Conservation (phyloP, 2,888 invertebrate genomes). For the Tiphia femorata region DNA sequence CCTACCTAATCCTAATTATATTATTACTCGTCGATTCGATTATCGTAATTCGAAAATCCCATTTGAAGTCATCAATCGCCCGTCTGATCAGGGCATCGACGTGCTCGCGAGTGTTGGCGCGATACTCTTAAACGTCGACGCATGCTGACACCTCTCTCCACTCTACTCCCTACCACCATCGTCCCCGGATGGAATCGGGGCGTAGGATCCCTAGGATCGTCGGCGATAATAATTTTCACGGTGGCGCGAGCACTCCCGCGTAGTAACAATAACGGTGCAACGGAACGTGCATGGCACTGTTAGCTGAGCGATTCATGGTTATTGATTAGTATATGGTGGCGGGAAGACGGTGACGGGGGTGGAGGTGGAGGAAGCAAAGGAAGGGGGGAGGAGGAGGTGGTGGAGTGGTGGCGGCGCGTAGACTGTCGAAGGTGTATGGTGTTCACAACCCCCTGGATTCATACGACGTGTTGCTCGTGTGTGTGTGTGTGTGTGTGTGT, state of each 20-base stretch:
- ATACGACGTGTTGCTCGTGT: too few species aligned
- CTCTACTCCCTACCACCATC: background rate
- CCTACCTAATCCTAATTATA: too few species aligned
- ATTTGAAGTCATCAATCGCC: too few species aligned
- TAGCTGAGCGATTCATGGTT: constrained; percentile 60
- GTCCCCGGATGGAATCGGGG: constrained; percentile 1
- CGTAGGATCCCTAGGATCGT: constrained; percentile 17
- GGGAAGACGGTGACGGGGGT: constrained; percentile 45
- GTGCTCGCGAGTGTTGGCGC: background rate
- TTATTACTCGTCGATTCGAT: too few species aligned
- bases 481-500: constrained; percentile 25
- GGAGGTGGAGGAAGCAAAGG: constrained; percentile 1
- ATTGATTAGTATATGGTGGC: constrained; percentile 58
- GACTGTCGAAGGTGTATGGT: constrained; percentile 15
- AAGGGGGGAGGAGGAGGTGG: background rate
- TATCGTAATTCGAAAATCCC: too few species aligned
- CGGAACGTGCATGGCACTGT: constrained; percentile 55
- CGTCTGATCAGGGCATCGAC: too few species aligned
- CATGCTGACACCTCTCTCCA: too few species aligned
- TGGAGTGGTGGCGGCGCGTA: constrained; percentile 17
- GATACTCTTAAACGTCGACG: background rate
- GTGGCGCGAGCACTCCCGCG: constrained; percentile 35
- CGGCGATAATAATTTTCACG: constrained; percentile 50
- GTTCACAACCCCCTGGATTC: constrained; percentile 46
- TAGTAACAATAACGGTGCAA: constrained; percentile 53